A percentile compares a stretch with the other conserved stretches of the same genome.
phyloP scores from a whole-genome alignment of 2,113 vertebrate genomes.

The Euleptes europaea region DNA sequence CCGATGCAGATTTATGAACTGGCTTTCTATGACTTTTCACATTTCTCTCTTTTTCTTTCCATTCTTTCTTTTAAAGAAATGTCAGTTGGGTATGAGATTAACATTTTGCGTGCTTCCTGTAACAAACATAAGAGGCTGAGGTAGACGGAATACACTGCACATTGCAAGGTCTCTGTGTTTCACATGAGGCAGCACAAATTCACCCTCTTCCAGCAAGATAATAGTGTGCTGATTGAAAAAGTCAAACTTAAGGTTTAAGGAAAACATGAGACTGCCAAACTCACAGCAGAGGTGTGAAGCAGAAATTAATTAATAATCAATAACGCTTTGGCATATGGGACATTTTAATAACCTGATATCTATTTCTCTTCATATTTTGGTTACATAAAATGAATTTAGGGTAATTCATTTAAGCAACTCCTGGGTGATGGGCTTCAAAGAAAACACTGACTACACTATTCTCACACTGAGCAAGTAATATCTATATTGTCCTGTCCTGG shows the following conservation, averaged over 20 bases:
- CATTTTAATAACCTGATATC: conserved; percentile 69
- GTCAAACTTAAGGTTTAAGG: conserved; percentile 73
- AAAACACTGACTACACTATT: conserved; percentile 34
- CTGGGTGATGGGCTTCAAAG: conserved; percentile 28
- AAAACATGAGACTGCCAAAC: conserved; percentile 68
- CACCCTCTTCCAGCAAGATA: conserved; percentile 64
- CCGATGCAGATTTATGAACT: background rate
- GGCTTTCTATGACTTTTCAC: background rate
- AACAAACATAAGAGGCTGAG: conserved; percentile 58
- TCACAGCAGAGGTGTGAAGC: conserved; percentile 65
- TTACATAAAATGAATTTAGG: conserved; percentile 49
- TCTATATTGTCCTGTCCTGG: background rate
- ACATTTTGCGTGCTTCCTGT: conserved; percentile 1
- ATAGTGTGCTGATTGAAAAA: conserved; percentile 74
- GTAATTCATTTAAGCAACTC: conserved; percentile 64
- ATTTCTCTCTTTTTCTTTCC: conserved; percentile 9
- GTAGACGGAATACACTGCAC: conserved; percentile 37
- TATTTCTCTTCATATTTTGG: conserved; percentile 64
- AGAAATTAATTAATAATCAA: conserved; percentile 68
- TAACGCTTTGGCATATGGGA: conserved; percentile 60
- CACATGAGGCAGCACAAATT: conserved; percentile 66
- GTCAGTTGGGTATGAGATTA: conserved; percentile 17
- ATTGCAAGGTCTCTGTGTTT: conserved; percentile 73
- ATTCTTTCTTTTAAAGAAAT: conserved; percentile 28
- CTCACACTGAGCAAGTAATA: background rate